Evolutionary conservation across 2,888 invertebrate species (phyloP).

Genomic region (Harpalus rubripes): DNA sequence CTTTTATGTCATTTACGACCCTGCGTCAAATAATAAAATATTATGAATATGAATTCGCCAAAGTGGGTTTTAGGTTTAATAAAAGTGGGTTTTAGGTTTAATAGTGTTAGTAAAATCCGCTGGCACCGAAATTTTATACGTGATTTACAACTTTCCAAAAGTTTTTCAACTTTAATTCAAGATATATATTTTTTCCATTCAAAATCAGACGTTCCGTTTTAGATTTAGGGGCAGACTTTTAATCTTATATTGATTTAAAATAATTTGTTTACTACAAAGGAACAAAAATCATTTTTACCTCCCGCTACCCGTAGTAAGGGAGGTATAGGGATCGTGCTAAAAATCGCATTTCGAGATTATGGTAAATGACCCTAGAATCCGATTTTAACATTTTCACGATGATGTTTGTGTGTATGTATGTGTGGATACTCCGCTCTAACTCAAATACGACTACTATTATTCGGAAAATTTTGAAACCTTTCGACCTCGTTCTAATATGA

Average conservation of each 20-base stretch:
- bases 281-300: too few species aligned
- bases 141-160: constrained; percentile 47
- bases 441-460: too few species aligned
- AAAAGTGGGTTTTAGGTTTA: constrained; percentile 20
- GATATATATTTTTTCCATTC: constrained; percentile 51
- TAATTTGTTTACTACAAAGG: too few species aligned
- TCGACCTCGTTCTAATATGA: too few species aligned
- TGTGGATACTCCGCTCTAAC: too few species aligned
- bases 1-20: constrained; percentile 16
- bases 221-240: constrained; percentile 13
- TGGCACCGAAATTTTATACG: constrained; percentile 23
- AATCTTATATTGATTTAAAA: constrained; percentile 13
- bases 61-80: constrained; percentile 20
- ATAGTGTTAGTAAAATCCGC: constrained; percentile 15
- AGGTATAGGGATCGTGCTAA: too few species aligned
- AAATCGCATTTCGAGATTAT: too few species aligned
- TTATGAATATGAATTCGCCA: not conserved
- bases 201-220: constrained; percentile 40
- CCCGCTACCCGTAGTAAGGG: too few species aligned
- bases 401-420: too few species aligned
- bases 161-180: constrained; percentile 48
- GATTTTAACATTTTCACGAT: too few species aligned
- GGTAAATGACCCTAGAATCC: too few species aligned
- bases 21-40: constrained; percentile 17
- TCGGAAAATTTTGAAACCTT: too few species aligned